Percentiles rank a stretch among this genome's conserved stretches.
Conservation (phyloP, 2,113 vertebrate genomes). For the Andinoacara biseriatus region DNA sequence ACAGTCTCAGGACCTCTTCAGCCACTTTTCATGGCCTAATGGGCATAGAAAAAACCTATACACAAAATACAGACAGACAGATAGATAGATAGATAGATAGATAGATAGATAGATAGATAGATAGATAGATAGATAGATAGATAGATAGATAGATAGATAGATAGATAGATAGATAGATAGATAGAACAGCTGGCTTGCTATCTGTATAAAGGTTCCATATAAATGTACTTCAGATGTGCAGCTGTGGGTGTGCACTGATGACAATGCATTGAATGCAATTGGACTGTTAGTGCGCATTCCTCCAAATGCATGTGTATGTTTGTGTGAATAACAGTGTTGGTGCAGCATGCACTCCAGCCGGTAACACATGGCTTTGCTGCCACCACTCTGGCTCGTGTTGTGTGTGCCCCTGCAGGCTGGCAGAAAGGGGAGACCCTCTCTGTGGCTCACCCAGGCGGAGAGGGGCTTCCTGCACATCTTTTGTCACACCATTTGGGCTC, state of each 20-base stretch:
- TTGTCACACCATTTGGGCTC: conserved; percentile 85
- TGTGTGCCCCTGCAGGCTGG: conserved; percentile 70
- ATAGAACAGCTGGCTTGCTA: neutral
- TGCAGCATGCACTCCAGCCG: conserved; percentile 38
- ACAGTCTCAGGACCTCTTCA: conserved; percentile 62
- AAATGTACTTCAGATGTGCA: conserved; percentile 15
- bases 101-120: conserved; percentile 3
- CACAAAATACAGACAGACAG: neutral
- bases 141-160: conserved; percentile 1
- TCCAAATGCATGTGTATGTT: conserved; percentile 60
- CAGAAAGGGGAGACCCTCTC: conserved; percentile 79
- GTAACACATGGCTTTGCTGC: conserved; percentile 71
- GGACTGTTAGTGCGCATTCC: conserved; percentile 49
- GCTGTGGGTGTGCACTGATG: neutral
- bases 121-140: neutral
- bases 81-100: conserved; percentile 15
- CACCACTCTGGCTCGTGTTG: conserved; percentile 64
- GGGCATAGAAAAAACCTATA: neutral
- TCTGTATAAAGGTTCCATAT: conserved; percentile 7
- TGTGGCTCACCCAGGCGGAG: conserved; percentile 83
- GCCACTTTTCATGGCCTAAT: conserved; percentile 64
- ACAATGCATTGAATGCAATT: neutral
- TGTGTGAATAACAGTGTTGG: conserved; percentile 56
- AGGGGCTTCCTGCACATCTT: conserved; percentile 85
- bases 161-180: neutral